Percentiles rank a stretch among this genome's conserved stretches.
These are phyloP conservation scores for Colistium nudipinnis DNA, from an alignment of 2,113 vertebrate species.

Conservation along the genomic window DNA sequence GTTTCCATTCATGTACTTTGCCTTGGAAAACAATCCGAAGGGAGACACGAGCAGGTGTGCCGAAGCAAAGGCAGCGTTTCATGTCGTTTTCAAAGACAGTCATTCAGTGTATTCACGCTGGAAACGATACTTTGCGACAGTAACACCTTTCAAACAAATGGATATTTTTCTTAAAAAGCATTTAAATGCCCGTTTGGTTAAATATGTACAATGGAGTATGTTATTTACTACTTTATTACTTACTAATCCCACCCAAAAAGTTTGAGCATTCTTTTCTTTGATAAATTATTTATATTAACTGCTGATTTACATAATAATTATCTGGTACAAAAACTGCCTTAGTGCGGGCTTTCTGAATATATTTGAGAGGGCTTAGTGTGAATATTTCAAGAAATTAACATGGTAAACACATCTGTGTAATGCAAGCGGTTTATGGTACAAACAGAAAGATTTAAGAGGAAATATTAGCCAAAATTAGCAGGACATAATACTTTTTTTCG, in stretches of 20 bases:
- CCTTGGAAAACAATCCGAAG: constrained; percentile 49
- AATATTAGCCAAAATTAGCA: neutral
- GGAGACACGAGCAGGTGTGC: constrained; percentile 42
- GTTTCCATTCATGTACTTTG: constrained; percentile 56
- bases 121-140: constrained; percentile 18
- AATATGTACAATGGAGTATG: constrained; percentile 9
- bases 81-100: constrained; percentile 41
- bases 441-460: neutral
- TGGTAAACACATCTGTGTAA: neutral
- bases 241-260: neutral
- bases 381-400: neutral
- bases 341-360: neutral
- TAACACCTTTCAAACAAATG: neutral
- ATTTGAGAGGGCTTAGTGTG: neutral
- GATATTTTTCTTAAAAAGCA: constrained; percentile 9
- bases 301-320: neutral
- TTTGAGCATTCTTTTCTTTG: neutral
- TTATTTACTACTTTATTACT: constrained; percentile 3
- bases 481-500: neutral
- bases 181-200: constrained; percentile 3
- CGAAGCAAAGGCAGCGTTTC: constrained; percentile 31
- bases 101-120: constrained; percentile 27
- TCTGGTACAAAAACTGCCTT: neutral
- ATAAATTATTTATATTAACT: neutral
- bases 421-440: neutral